These are phyloP conservation scores for Lytechinus pictus DNA, from an alignment of 35 echinoderm and acorn worm genomes.

Conservation along the genomic window DNA sequence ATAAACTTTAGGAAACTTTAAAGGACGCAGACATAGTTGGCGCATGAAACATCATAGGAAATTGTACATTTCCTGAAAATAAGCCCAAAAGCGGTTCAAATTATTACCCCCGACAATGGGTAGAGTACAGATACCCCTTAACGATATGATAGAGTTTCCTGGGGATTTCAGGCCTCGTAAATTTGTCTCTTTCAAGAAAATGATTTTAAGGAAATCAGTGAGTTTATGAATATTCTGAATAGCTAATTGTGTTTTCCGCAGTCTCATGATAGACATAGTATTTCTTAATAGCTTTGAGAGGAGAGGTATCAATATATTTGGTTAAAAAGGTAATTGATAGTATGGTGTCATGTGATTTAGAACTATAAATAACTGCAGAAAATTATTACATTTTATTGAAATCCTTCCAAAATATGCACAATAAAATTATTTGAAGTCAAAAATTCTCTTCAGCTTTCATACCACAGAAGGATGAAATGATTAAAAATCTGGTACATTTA, in stretches of 20 bases:
- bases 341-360: not conserved
- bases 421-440: too few relatives aligned
- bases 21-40: not conserved
- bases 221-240: not conserved
- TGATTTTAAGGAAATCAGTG: not conserved
- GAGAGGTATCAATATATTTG: not conserved
- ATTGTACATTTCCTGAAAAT: slow-evolving; percentile 20
- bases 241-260: not conserved
- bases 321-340: not conserved
- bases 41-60: not conserved
- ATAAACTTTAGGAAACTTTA: not conserved
- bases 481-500: too few relatives aligned
- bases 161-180: not conserved
- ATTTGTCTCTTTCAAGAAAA: not conserved
- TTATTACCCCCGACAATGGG: not conserved
- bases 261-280: not conserved
- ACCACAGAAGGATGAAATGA: too few relatives aligned
- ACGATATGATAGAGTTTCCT: not conserved
- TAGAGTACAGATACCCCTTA: not conserved
- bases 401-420: too few relatives aligned
- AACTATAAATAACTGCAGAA: not conserved
- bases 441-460: too few relatives aligned
- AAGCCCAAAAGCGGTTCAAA: slow-evolving; percentile 17
- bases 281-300: not conserved
- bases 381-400: too few relatives aligned